phyloP scores from a whole-genome alignment of 2,888 invertebrate species.

The Neoitamus cyanurus region DNA sequence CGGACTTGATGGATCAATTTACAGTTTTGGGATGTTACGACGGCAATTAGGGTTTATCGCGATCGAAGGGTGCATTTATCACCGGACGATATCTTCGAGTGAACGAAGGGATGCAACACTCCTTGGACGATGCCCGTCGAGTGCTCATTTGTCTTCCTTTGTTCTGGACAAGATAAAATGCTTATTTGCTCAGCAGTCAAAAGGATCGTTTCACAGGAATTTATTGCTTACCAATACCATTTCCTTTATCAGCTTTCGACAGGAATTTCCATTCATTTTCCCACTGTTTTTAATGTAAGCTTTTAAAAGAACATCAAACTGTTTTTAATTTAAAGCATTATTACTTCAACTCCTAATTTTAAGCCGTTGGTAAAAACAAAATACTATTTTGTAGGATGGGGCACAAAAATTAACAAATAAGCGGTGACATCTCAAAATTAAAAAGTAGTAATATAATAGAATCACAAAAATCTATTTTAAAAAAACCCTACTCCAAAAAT shows the following conservation, averaged over 20 bases:
- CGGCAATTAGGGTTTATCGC: conserved; percentile 27
- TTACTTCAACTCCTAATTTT: too few relatives aligned
- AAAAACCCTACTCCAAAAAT: too few relatives aligned
- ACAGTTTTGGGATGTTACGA: conserved; percentile 20
- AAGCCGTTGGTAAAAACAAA: too few relatives aligned
- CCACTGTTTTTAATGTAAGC: too few relatives aligned
- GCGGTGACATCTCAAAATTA: too few relatives aligned
- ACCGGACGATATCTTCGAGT: neutral
- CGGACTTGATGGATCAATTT: conserved; percentile 38
- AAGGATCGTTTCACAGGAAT: neutral
- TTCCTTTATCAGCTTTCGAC: neutral
- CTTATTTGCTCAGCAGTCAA: neutral
- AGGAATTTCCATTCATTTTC: too few relatives aligned
- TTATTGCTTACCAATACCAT: neutral
- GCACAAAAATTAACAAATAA: too few relatives aligned
- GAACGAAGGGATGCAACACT: neutral
- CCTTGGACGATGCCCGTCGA: neutral
- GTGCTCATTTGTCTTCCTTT: neutral
- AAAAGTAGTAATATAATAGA: too few relatives aligned
- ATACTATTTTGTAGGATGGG: too few relatives aligned
- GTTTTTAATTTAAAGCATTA: too few relatives aligned
- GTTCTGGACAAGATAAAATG: neutral
- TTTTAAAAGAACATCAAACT: too few relatives aligned
- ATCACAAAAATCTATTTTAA: too few relatives aligned
- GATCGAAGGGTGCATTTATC: neutral